Evolutionary conservation across 2,888 invertebrate species (phyloP), one percentile per base, ranked within the genome.

Genomic region (Hyalella azteca): DNA sequence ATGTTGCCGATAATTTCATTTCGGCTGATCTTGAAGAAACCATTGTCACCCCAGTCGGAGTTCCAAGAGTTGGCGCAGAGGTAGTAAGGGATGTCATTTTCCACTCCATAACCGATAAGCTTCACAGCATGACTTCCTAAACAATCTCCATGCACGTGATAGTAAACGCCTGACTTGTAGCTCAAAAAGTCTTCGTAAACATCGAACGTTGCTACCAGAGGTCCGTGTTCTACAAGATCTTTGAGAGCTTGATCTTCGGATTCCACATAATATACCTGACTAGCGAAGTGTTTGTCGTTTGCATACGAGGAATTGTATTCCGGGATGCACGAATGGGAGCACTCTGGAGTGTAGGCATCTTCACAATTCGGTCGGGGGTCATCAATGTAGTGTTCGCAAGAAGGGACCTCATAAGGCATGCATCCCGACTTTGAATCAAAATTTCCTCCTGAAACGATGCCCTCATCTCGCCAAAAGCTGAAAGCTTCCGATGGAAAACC

Each of bases 21-120:
- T 81, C 96, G 91, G 32, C 93, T 89, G 84, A 96, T 95, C 88
- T 95, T 95, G 90, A 96, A 95, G 89, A 85, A 82, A 87, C 89
- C 90, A 48, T 88, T 91, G 87, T 94, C 92, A 84, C 96, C 96
- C 96, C 96, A 97, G 88, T 96, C 96, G 0, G 91, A 90, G 89
- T 97, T 96, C 96, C 96, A 97, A 0, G 95, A 95, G 89, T 97
- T 97, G 78, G 94, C 95, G 85, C 95, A 91, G 29, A 95, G 90
- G 96, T 96, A 97, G 88, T 95, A 97, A 73, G 93, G 93, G 78
- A 90, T 91, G 13, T 91, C 91, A 84, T 95, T 93, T 85, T 90
- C 90, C 0, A 91, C 91, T 59, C 97, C 96, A 94, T 95, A 97
- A n/a, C 97, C 96, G 73, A 96, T 88, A 77, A 96, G 93, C 87